Conservation (phyloP, 2,888 invertebrate genomes). For the Xestia ashworthii region DNA sequence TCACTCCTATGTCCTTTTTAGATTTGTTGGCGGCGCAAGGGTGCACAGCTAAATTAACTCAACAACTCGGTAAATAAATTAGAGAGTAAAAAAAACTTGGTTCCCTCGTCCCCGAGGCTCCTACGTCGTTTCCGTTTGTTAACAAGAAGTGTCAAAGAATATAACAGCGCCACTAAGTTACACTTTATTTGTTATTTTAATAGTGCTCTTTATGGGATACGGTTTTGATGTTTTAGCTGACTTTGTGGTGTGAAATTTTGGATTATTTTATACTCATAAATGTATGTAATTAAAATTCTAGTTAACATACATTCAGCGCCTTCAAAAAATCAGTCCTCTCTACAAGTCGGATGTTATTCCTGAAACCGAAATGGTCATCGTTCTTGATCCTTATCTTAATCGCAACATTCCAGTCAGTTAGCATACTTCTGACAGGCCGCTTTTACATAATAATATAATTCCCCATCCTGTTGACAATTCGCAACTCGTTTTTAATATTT, state of each 20-base stretch:
- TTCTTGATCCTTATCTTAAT: constrained; percentile 3
- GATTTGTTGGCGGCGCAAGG: constrained; percentile 56
- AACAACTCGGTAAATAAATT: constrained; percentile 74
- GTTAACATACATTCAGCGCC: not conserved
- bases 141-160: constrained; percentile 53
- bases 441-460: constrained; percentile 63
- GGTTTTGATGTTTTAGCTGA: not conserved
- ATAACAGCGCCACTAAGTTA: constrained; percentile 33
- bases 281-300: not conserved
- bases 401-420: constrained; percentile 11
- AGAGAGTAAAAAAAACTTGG: constrained; percentile 67
- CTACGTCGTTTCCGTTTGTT: constrained; percentile 62
- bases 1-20: constrained; percentile 45
- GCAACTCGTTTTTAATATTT: constrained; percentile 62
- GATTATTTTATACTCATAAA: not conserved
- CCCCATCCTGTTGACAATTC: constrained; percentile 59
- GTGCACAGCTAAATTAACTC: constrained; percentile 68
- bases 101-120: constrained; percentile 41
- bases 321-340: not conserved
- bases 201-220: constrained; percentile 10
- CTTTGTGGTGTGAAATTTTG: not conserved
- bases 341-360: not conserved
- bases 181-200: constrained; percentile 27
- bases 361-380: not conserved
- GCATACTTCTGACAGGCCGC: constrained; percentile 4